These are phyloP conservation scores for Perca fluviatilis DNA, from an alignment of 2,113 vertebrate genomes.

Conservation along the genomic window DNA sequence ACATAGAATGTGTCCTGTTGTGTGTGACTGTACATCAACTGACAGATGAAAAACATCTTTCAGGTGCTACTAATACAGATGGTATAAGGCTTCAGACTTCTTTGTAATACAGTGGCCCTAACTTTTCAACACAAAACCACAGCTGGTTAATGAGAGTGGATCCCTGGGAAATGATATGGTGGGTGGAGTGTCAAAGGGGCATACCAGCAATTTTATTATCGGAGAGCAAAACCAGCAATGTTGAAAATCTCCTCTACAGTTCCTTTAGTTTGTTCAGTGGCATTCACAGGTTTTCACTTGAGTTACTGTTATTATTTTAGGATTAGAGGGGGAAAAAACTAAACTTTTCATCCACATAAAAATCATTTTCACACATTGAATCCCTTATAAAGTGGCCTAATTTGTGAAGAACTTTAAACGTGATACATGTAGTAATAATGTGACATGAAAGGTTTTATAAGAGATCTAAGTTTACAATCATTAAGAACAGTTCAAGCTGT, in stretches of 20 bases:
- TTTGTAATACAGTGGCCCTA: neutral
- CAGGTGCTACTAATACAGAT: slow-evolving; percentile 1
- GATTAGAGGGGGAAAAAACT: neutral
- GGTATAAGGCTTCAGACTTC: slow-evolving; percentile 3
- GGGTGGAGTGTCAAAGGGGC: neutral
- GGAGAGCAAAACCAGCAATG: neutral
- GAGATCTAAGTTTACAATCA: neutral
- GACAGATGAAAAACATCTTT: slow-evolving; percentile 4
- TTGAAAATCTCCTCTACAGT: neutral
- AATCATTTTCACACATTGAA: neutral
- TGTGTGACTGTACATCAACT: neutral
- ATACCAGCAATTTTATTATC: slow-evolving; percentile 14
- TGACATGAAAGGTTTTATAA: neutral
- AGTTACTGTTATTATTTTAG: neutral
- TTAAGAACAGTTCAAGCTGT: neutral
- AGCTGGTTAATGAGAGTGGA: slow-evolving; percentile 25
- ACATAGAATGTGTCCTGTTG: too few species aligned
- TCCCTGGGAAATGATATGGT: slow-evolving; percentile 6
- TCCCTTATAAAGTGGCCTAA: neutral
- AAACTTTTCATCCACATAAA: neutral
- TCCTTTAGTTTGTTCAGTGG: neutral
- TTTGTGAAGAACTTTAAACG: neutral
- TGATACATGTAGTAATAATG: neutral
- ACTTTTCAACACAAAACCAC: slow-evolving; percentile 37
- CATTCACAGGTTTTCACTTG: neutral